A percentile compares a stretch with the other conserved stretches of the same genome.
Evolutionary conservation across 1,140 invertebrate genomes (phyloP).

Genomic region (Hypothenemus hampei): DNA sequence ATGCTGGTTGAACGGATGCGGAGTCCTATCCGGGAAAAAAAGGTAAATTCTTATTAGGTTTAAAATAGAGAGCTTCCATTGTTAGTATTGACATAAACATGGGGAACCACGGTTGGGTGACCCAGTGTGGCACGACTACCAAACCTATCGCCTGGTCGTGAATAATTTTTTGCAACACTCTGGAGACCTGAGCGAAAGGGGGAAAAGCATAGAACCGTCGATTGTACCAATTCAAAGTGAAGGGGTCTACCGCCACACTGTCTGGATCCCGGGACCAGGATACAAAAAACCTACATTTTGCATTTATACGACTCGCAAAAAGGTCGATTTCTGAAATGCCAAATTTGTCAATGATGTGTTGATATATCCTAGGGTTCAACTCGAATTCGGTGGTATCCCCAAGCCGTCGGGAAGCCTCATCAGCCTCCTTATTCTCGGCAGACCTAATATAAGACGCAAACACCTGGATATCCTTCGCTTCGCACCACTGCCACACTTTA

Average conservation of each 20-base stretch:
- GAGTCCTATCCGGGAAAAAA: constrained; percentile 21
- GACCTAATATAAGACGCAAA: constrained; percentile 34
- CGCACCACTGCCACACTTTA: constrained; percentile 32
- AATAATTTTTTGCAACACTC: constrained; percentile 33
- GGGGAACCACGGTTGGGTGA: constrained; percentile 35
- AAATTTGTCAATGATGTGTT: constrained; percentile 15
- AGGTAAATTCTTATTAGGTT: constrained; percentile 11
- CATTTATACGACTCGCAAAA: constrained; percentile 33
- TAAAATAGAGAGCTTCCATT: too few species aligned
- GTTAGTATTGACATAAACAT: constrained; percentile 10
- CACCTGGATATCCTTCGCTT: constrained; percentile 27
- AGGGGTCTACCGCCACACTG: constrained; percentile 31
- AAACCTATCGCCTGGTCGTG: constrained; percentile 31
- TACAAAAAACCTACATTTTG: constrained; percentile 31
- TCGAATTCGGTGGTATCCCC: constrained; percentile 27
- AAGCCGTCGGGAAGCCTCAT: constrained; percentile 28
- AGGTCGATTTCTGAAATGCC: constrained; percentile 30
- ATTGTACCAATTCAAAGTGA: constrained; percentile 31
- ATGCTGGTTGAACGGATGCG: constrained; percentile 12
- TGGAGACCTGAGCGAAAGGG: constrained; percentile 31
- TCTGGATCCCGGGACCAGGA: constrained; percentile 34
- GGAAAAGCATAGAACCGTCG: constrained; percentile 36
- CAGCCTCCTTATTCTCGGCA: constrained; percentile 27
- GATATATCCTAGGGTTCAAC: constrained; percentile 2
- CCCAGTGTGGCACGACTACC: constrained; percentile 33